phyloP scores from a whole-genome alignment of 2,888 invertebrate species.

The Microctonus hyperodae region DNA sequence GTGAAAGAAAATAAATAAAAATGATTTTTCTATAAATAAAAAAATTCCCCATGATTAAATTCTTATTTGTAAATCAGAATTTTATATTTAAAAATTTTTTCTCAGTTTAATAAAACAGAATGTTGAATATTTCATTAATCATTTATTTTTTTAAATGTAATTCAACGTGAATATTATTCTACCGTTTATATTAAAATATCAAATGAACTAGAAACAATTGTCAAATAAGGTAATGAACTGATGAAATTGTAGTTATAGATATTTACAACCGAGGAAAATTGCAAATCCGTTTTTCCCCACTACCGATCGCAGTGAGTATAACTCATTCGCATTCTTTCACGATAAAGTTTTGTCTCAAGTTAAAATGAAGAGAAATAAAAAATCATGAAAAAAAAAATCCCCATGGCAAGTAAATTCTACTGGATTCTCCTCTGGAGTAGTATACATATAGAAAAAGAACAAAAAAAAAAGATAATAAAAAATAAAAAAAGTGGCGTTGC shows the following conservation, averaged over 20 bases:
- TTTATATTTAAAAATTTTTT: not conserved
- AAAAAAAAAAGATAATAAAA: slow-evolving; percentile 25
- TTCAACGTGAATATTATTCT: not conserved
- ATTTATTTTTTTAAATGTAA: not conserved
- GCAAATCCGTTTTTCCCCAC: slow-evolving; percentile 15
- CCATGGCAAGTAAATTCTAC: slow-evolving; percentile 8
- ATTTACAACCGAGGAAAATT: slow-evolving; percentile 1
- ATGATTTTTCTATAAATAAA: too few relatives aligned
- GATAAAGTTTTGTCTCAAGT: slow-evolving; percentile 16
- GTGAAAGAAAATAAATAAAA: not conserved
- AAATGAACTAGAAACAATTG: slow-evolving; percentile 9
- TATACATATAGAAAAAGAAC: slow-evolving; percentile 31
- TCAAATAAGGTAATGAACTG: slow-evolving; percentile 15
- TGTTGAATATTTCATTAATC: not conserved
- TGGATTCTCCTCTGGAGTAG: slow-evolving; percentile 1
- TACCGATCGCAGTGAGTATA: not conserved
- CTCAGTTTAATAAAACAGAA: not conserved
- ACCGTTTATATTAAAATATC: slow-evolving; percentile 3
- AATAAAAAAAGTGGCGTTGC: slow-evolving; percentile 10
- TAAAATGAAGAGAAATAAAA: not conserved
- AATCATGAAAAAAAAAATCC: not conserved
- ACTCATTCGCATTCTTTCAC: not conserved
- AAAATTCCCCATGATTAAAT: too few relatives aligned
- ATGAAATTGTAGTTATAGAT: slow-evolving; percentile 6
- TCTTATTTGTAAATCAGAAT: too few relatives aligned